These are phyloP conservation scores for Andrena haemorrhoa DNA, from an alignment of 2,888 invertebrate genomes.

Conservation along the genomic window DNA sequence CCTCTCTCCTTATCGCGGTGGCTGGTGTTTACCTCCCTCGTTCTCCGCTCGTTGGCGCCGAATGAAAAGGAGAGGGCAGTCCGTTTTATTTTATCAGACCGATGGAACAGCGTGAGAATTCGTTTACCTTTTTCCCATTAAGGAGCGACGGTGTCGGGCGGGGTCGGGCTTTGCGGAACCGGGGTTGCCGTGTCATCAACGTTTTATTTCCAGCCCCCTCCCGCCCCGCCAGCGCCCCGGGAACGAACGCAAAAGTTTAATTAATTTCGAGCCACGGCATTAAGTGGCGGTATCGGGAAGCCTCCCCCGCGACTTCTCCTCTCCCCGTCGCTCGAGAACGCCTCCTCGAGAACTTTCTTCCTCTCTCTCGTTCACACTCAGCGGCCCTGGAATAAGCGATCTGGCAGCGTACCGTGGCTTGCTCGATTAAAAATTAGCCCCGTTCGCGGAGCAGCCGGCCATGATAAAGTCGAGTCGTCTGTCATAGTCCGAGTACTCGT, in stretches of 20 bases:
- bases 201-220: slow-evolving; percentile 74
- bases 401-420: slow-evolving; percentile 19
- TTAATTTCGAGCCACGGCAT: slow-evolving; percentile 77
- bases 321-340: slow-evolving; percentile 38
- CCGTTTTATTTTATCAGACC: slow-evolving; percentile 78
- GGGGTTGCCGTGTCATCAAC: slow-evolving; percentile 78
- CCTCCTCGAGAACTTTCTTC: slow-evolving; percentile 30
- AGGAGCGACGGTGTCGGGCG: slow-evolving; percentile 72
- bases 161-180: slow-evolving; percentile 72
- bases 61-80: slow-evolving; percentile 49
- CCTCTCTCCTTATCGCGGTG: slow-evolving; percentile 37
- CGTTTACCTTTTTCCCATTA: slow-evolving; percentile 80
- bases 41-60: slow-evolving; percentile 45
- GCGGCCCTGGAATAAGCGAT: background rate
- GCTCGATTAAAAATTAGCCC: slow-evolving; percentile 59
- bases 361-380: slow-evolving; percentile 10
- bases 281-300: slow-evolving; percentile 74
- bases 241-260: slow-evolving; percentile 77
- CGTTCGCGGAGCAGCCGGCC: background rate
- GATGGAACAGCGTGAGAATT: slow-evolving; percentile 79
- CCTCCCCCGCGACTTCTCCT: slow-evolving; percentile 33
- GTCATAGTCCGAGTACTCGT: slow-evolving; percentile 12
- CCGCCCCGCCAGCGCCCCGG: slow-evolving; percentile 37
- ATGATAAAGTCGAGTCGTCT: slow-evolving; percentile 36
- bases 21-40: slow-evolving; percentile 53